Evolutionary conservation across 2,888 invertebrate species (phyloP), one percentile per base, ranked within the genome.

Genomic region (Peribatodes rhomboidaria): DNA sequence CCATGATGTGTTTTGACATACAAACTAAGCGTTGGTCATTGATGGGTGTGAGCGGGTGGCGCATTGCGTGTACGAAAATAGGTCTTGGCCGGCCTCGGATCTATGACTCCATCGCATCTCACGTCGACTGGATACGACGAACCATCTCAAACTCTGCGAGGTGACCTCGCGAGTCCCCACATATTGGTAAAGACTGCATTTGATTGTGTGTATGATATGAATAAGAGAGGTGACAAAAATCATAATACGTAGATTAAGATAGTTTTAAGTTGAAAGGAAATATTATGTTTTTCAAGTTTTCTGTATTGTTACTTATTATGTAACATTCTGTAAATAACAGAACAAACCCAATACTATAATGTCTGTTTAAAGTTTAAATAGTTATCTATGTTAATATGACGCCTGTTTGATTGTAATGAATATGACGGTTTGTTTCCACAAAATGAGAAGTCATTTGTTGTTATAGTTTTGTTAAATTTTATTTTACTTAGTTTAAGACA

Each of bases 71-170:
- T 77, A 95, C 96, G 0, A 96, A 96, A 74, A 95, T 95, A 46
- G 97, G 97, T 8, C 92, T 95, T 46, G 97, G 97, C 58, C 89
- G 97, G 70, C 97, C 97, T 0, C 93, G 97, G 69, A 96, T 97
- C 88, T 97, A 97, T 79, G 97, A 98, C 78, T 95, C 96, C 79
- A 95, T 97, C 57, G 94, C 95, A 13, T 96, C 97, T 0, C 97
- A 97, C 81, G 94, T 97, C 22, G 97, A 97, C 71, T 98, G 98
- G 98, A 97, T 98, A 77, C 94, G 95, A 76, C 95, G 97, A 75
- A 97, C 97, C 9, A 95, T 97, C 64, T 94, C 94, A 72, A 87
- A 92, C 72, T 85, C 91, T 22, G 87, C 89, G 16, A 90, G 92
- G 79, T 92, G 92, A 92, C 90, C 82, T 74, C 58, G 58, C 22